Percentiles rank a stretch among this genome's conserved stretches.
These are phyloP conservation scores for Himalopsyche japonica DNA, from an alignment of 2,888 invertebrate genomes.

Conservation along the genomic window DNA sequence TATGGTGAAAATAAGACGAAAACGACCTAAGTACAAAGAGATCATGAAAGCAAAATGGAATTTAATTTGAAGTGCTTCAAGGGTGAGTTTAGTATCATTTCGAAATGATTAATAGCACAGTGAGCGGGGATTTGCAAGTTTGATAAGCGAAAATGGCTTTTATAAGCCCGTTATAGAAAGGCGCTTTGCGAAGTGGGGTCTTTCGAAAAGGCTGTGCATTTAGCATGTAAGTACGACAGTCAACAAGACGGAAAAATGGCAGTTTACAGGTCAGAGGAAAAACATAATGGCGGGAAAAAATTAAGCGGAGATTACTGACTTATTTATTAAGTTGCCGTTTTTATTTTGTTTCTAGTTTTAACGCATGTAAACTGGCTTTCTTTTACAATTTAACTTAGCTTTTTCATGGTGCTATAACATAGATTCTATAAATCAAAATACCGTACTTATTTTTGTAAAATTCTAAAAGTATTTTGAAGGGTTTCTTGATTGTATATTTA, in stretches of 20 bases:
- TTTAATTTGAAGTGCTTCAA: background rate
- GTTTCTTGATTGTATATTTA: too few relatives aligned
- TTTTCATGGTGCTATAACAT: too few relatives aligned
- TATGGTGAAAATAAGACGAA: background rate
- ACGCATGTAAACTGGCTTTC: too few relatives aligned
- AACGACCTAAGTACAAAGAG: background rate
- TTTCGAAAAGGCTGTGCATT: background rate
- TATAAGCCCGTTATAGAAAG: background rate
- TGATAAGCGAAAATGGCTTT: background rate
- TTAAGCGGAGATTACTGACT: background rate
- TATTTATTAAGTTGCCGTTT: background rate
- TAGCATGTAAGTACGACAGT: background rate
- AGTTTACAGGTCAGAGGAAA: background rate
- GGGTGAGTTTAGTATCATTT: background rate
- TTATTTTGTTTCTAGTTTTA: background rate
- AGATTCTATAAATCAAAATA: too few relatives aligned
- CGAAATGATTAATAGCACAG: background rate
- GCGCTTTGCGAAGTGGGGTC: background rate
- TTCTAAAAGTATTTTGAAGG: too few relatives aligned
- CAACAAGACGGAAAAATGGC: background rate
- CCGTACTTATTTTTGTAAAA: too few relatives aligned
- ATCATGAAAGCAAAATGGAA: slow-evolving; percentile 1
- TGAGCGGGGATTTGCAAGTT: background rate
- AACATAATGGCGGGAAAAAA: background rate
- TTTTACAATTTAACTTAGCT: too few relatives aligned